These are phyloP conservation scores for Scelioninae gen. 2 DNA, from an alignment of 2,888 invertebrate genomes.

Conservation along the genomic window DNA sequence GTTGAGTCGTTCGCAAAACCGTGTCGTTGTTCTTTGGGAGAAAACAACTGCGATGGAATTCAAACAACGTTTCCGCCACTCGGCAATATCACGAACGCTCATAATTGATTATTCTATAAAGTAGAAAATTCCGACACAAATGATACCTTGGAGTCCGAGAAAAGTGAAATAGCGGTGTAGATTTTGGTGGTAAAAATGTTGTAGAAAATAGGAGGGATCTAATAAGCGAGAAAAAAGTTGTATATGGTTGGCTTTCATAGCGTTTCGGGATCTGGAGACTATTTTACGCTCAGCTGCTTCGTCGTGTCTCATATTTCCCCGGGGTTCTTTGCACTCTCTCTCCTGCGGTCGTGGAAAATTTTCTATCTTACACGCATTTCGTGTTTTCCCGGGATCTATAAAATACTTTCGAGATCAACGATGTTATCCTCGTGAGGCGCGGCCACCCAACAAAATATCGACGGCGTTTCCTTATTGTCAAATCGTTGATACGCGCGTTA, in stretches of 20 bases:
- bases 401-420: conserved; percentile 49
- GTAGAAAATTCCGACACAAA: conserved; percentile 28
- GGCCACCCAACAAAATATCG: conserved; percentile 35
- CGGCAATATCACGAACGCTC: conserved; percentile 11
- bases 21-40: neutral
- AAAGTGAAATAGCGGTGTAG: conserved; percentile 45
- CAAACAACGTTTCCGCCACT: conserved; percentile 6
- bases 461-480: conserved; percentile 35
- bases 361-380: conserved; percentile 52
- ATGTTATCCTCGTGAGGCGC: conserved; percentile 36
- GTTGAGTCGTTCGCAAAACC: conserved; percentile 3
- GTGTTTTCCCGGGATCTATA: conserved; percentile 47
- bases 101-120: conserved; percentile 47
- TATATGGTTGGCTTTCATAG: conserved; percentile 57
- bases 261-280: conserved; percentile 65
- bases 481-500: conserved; percentile 19
- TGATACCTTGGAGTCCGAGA: conserved; percentile 29
- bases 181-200: conserved; percentile 51
- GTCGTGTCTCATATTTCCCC: conserved; percentile 72
- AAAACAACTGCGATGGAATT: conserved; percentile 7
- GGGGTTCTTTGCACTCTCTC: conserved; percentile 63
- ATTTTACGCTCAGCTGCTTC: conserved; percentile 73
- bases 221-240: conserved; percentile 55
- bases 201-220: conserved; percentile 54
- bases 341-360: conserved; percentile 52